Conservation (phyloP, 1,140 invertebrate species). For the Drosophila navojoa region DNA sequence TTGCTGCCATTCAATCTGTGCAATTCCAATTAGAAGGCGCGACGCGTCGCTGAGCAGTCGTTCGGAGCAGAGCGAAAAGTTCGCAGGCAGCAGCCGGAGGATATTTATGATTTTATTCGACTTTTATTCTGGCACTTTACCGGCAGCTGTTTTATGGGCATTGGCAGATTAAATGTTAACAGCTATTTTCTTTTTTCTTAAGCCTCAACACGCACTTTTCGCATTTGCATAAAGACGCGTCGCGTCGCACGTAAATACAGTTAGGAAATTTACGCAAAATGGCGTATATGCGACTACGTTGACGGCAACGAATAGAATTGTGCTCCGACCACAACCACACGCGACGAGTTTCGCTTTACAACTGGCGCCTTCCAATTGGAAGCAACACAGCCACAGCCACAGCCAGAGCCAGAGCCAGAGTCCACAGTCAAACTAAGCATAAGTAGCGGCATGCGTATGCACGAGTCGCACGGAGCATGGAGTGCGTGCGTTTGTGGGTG, state of each 20-base stretch:
- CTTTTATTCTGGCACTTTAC: conserved; percentile 23
- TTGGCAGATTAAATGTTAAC: conserved; percentile 21
- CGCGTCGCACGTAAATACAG: conserved; percentile 7
- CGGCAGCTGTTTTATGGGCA: conserved; percentile 34
- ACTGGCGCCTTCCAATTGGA: conserved; percentile 60
- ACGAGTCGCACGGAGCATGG: background rate
- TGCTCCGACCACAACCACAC: conserved; percentile 48
- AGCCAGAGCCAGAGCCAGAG: conserved; percentile 6
- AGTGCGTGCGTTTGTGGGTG: conserved; percentile 36
- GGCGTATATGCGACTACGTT: conserved; percentile 1
- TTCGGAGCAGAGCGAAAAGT: conserved; percentile 11
- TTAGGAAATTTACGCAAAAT: conserved; percentile 35
- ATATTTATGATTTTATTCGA: background rate
- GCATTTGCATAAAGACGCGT: conserved; percentile 5
- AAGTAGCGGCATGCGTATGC: conserved; percentile 38
- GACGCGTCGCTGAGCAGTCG: conserved; percentile 4
- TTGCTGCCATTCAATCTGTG: conserved; percentile 28
- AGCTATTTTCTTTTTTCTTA: background rate
- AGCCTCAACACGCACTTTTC: conserved; percentile 4
- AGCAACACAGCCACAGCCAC: conserved; percentile 14
- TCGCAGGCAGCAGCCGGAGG: background rate
- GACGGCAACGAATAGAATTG: conserved; percentile 16
- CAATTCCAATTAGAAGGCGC: conserved; percentile 33
- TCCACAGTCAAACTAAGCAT: conserved; percentile 2
- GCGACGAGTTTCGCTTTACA: conserved; percentile 57